Conservation (phyloP, 2,113 vertebrate genomes). For the Variabilichromis moorii region DNA sequence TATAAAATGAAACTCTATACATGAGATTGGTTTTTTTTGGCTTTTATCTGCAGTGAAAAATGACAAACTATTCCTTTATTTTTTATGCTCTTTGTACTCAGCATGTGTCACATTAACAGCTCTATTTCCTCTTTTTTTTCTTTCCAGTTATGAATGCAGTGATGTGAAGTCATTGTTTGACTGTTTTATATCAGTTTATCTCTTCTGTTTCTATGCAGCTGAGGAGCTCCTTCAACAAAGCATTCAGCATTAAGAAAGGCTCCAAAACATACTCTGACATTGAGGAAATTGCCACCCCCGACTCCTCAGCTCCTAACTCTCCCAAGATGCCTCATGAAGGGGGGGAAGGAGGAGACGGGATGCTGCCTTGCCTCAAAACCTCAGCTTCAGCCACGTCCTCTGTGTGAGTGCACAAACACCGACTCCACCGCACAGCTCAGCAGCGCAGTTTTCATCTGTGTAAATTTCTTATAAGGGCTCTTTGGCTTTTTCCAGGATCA, state of each 20-base stretch:
- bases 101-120: constrained; percentile 5
- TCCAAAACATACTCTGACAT: constrained; percentile 94
- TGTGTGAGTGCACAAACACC: constrained; percentile 52
- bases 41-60: not conserved
- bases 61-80: not conserved
- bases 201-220: constrained; percentile 68
- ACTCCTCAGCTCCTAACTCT: constrained; percentile 91
- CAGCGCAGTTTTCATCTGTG: not conserved
- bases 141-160: not conserved
- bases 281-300: constrained; percentile 89
- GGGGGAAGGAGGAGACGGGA: constrained; percentile 60
- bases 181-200: not conserved
- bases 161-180: not conserved
- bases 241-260: constrained; percentile 97
- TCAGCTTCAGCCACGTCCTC: constrained; percentile 77
- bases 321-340: constrained; percentile 82
- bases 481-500: constrained; percentile 63
- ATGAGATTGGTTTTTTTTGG: accelerated
- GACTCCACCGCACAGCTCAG: not conserved
- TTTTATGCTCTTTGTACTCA: not conserved
- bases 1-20: not conserved
- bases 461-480: not conserved
- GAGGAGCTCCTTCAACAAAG: constrained; percentile 95
- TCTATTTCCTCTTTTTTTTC: not conserved
- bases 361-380: constrained; percentile 71